Percentiles rank a stretch among this genome's conserved stretches.
phyloP scores from a whole-genome alignment of 1,140 invertebrate genomes.

The Alviniconcha marisindica region DNA sequence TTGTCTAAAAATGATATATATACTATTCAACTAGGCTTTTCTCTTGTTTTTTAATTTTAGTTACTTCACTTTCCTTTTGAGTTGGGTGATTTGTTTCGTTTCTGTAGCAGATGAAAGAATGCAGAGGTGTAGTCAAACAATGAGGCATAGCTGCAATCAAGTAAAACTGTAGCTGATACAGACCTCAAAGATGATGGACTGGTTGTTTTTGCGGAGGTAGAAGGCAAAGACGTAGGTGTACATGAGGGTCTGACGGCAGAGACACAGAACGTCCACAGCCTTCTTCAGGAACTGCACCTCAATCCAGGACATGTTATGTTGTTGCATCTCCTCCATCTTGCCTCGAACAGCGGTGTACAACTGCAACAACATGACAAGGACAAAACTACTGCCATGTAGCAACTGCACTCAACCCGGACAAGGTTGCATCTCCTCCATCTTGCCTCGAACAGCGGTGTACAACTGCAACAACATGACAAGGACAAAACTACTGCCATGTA shows the following conservation, averaged over 20 bases:
- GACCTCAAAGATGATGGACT: slow-evolving; percentile 97
- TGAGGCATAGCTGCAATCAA: too few relatives aligned
- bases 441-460: slow-evolving; percentile 86
- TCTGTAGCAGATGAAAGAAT: too few relatives aligned
- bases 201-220: slow-evolving; percentile 98
- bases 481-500: too few relatives aligned
- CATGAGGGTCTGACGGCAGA: slow-evolving; percentile 98
- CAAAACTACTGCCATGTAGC: too few relatives aligned
- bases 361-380: slow-evolving; percentile 64
- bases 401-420: too few relatives aligned
- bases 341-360: slow-evolving; percentile 84
- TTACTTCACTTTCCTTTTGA: too few relatives aligned
- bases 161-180: too few relatives aligned
- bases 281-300: slow-evolving; percentile 99
- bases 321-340: slow-evolving; percentile 99
- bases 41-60: too few relatives aligned
- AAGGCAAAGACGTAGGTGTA: slow-evolving; percentile 99
- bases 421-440: slow-evolving; percentile 99
- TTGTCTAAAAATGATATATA: too few relatives aligned
- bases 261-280: slow-evolving; percentile 97
- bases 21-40: too few relatives aligned
- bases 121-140: too few relatives aligned
- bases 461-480: slow-evolving; percentile 67
- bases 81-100: too few relatives aligned
- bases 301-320: slow-evolving; percentile 99